Conservation (phyloP, 2,113 vertebrate species). For the Alexandromys fortis region DNA sequence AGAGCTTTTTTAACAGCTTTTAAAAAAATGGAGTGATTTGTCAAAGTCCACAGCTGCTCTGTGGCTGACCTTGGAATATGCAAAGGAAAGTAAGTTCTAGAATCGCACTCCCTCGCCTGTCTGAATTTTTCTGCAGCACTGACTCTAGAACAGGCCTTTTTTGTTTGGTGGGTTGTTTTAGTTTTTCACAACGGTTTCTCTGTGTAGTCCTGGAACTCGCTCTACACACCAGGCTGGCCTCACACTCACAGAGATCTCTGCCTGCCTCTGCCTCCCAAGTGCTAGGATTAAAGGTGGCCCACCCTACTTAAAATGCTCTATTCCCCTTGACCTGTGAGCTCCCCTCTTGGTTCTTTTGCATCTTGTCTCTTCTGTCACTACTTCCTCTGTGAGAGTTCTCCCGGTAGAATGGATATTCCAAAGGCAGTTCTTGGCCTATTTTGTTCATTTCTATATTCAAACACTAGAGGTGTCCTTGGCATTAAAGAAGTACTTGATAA, state of each 20-base stretch:
- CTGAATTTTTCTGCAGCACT: neutral
- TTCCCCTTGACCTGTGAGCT: neutral
- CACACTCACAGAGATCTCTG: neutral
- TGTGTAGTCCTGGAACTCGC: neutral
- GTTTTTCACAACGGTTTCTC: neutral
- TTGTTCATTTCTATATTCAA: neutral
- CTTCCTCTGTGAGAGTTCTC: neutral
- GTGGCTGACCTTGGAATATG: neutral
- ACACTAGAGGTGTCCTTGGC: neutral
- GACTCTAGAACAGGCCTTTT: neutral
- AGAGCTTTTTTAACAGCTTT: neutral
- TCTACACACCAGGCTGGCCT: neutral
- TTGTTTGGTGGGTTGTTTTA: neutral
- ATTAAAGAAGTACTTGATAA: neutral
- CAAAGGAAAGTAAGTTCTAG: neutral
- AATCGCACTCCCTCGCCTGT: neutral
- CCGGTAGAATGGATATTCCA: neutral
- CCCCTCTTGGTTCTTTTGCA: neutral
- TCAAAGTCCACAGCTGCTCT: constrained; percentile 15
- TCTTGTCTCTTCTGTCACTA: neutral
- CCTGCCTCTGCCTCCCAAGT: neutral
- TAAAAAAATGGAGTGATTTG: neutral
- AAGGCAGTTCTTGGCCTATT: neutral
- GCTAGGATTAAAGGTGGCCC: neutral
- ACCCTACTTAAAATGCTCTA: neutral